phyloP scores from a whole-genome alignment of 1,140 invertebrate genomes.

The Triops longicaudatus region DNA sequence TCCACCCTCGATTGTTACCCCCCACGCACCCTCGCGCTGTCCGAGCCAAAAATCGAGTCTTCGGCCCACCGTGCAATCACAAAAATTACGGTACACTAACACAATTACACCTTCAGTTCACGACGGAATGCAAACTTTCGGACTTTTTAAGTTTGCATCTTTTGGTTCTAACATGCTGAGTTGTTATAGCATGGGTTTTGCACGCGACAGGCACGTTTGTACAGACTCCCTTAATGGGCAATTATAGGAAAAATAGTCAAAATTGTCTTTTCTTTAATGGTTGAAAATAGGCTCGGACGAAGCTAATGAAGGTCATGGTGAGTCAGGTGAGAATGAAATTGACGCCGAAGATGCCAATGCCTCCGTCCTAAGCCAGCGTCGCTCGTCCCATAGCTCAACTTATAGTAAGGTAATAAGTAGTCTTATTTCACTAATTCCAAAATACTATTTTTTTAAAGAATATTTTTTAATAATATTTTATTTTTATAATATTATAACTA shows the following conservation, averaged over 20 bases:
- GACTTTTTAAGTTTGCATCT: too few species aligned
- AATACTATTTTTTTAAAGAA: too few species aligned
- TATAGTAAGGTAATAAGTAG: background rate
- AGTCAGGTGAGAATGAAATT: background rate
- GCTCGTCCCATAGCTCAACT: background rate
- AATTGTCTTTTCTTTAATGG: background rate
- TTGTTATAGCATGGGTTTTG: too few species aligned
- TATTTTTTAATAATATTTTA: too few species aligned
- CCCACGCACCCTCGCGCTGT: slow-evolving; percentile 45
- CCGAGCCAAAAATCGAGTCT: background rate
- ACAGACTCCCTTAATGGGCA: too few species aligned
- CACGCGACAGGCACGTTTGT: too few species aligned
- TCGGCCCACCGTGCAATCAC: background rate
- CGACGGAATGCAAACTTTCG: too few species aligned
- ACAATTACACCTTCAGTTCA: background rate
- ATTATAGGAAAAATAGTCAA: too few species aligned
- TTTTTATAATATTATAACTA: too few species aligned
- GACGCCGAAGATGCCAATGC: background rate
- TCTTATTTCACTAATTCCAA: too few species aligned
- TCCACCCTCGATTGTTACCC: slow-evolving; percentile 75
- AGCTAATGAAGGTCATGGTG: background rate
- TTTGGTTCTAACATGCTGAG: too few species aligned
- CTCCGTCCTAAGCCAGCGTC: slow-evolving; percentile 5
- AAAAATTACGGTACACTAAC: background rate
- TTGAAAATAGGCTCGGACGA: background rate